Base-by-base conservation (phyloP, 1,140 invertebrate species). In the Lamellibrachia luymesi region DNA sequence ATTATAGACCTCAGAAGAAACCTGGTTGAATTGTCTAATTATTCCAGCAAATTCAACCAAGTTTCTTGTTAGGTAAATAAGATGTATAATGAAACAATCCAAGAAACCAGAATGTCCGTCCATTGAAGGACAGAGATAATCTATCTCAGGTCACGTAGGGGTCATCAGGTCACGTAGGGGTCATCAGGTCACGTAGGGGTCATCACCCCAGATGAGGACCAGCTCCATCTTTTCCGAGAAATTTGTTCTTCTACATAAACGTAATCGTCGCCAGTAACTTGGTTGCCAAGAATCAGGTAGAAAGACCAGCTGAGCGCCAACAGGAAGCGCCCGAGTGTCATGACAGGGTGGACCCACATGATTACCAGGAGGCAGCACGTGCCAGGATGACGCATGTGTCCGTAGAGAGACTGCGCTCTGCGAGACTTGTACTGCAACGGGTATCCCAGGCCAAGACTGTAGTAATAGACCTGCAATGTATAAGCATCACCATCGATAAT, bases 311-410 rank as follows among this genome's bases (percentile, higher is more conserved):
- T 22, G 7, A 56, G 51, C 7, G 92, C 92, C 8, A 92, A 10
- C 49, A 92, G 27, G 50, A 92, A 38, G 22, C 92, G 92, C 22
- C 49, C 27, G 50, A 56, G 27, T 38, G 50, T 92, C 92, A 92
- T 92, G 22, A 92, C 13, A 17, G 92, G 92, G 27, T 92, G 92
- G 4, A 92, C 17, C 92, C 92, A 92, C 8, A 92, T 17, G 52
- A 92, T 92, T 13, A 50, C 27, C 92, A 92, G 50, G 27, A 92
- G 50, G 51, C 92, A 92, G 50, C 50, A 51, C 27, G 92, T 52
- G 92, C 92, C 92, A 13, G 50, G 50, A 50, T 92, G 92, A 10
- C 92, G 50, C 92, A 92, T 92, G 51, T 92, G 92, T 51, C 50
- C 17, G 27, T 92, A 92, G 27, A 92, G 50, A 64, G 50, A 38